Evolutionary conservation across 2,888 invertebrate genomes (phyloP).

Genomic region (Macrophya annulata): DNA sequence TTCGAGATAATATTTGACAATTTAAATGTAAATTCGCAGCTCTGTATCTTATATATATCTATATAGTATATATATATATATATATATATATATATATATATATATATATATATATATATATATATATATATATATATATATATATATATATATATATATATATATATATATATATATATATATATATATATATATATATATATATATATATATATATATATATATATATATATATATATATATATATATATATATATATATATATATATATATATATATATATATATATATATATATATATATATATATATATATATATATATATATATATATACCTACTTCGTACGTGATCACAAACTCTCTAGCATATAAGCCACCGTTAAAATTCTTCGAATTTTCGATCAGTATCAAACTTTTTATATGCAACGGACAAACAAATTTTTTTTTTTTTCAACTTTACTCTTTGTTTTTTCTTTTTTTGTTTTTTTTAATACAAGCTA

Average conservation of each 20-base stretch:
- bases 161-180: not conserved
- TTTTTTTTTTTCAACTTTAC: not conserved
- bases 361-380: not conserved
- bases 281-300: not conserved
- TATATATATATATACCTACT: slow-evolving; percentile 1
- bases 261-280: not conserved
- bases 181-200: not conserved
- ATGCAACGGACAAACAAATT: not conserved
- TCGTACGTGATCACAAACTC: slow-evolving; percentile 1
- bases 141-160: not conserved
- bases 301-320: not conserved
- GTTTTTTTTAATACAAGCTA: too few species aligned
- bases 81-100: not conserved
- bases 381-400: slow-evolving; percentile 23
- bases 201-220: not conserved
- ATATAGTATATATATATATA: not conserved
- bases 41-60: not conserved
- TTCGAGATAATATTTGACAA: not conserved
- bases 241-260: not conserved
- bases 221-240: not conserved
- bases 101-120: not conserved
- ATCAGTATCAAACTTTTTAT: not conserved
- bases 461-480: too few species aligned
- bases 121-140: not conserved
- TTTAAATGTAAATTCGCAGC: not conserved